Evolutionary conservation across 2,113 vertebrate genomes (phyloP).

Genomic region (Colaptes auratus): DNA sequence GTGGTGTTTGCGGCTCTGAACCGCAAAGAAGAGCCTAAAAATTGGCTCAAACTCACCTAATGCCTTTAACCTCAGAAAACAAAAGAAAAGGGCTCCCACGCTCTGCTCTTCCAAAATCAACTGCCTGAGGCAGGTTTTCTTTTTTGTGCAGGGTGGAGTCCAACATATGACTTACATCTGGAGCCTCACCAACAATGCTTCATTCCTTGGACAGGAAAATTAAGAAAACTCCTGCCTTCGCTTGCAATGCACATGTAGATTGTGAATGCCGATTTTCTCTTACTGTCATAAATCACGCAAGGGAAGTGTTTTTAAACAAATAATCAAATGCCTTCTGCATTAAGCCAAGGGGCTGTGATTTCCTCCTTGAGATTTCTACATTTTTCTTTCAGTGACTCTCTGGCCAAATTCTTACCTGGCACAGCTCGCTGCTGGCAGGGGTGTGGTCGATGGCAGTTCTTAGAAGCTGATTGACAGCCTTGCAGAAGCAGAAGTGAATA

Average conservation of each 20-base stretch:
- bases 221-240: not conserved
- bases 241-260: not conserved
- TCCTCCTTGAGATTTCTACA: not conserved
- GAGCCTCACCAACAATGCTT: not conserved
- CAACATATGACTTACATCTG: rapidly evolving
- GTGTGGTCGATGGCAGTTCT: not conserved
- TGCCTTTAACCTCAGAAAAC: not conserved
- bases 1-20: not conserved
- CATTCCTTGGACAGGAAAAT: not conserved
- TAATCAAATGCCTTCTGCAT: not conserved
- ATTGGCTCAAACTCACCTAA: rapidly evolving
- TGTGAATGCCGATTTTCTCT: not conserved
- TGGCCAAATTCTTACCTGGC: not conserved
- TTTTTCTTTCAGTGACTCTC: not conserved
- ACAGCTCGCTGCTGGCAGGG: not conserved
- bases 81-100: not conserved
- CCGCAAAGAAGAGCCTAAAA: not conserved
- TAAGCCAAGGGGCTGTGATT: not conserved
- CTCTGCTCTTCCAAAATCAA: not conserved
- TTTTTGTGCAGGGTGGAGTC: not conserved
- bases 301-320: not conserved
- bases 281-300: not conserved
- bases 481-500: not conserved
- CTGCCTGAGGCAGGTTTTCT: not conserved
- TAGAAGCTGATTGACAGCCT: not conserved